These are phyloP conservation scores for Notospermus geniculatus DNA, from an alignment of 1,140 invertebrate genomes.

Conservation along the genomic window DNA sequence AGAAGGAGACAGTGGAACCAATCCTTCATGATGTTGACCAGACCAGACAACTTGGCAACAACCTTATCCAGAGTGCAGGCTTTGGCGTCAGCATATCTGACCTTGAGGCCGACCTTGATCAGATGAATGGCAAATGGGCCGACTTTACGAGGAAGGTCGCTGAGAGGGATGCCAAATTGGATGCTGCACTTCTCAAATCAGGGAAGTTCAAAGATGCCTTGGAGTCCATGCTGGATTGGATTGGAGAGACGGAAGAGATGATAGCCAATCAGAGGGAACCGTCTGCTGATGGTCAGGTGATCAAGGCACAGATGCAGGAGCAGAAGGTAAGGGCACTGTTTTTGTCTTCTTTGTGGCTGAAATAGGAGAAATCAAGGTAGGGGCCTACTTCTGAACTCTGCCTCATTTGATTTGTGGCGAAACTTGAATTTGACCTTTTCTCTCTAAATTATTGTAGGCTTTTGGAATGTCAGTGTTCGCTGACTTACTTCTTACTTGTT, in stretches of 20 bases:
- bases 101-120: constrained; percentile 87
- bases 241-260: constrained; percentile 72
- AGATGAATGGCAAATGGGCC: constrained; percentile 90
- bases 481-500: constrained; percentile 24
- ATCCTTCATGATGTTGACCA: constrained; percentile 76
- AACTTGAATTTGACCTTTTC: too few species aligned
- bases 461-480: background rate
- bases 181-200: constrained; percentile 87
- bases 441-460: too few species aligned
- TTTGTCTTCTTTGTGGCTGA: too few species aligned
- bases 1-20: constrained; percentile 69
- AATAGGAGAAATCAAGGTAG: too few species aligned
- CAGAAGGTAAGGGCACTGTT: constrained; percentile 62
- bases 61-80: constrained; percentile 81
- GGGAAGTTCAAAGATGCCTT: constrained; percentile 97
- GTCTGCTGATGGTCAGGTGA: constrained; percentile 95
- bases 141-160: constrained; percentile 86
- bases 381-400: too few species aligned
- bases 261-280: constrained; percentile 94
- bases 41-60: constrained; percentile 77
- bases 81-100: constrained; percentile 78
- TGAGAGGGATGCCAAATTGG: constrained; percentile 83
- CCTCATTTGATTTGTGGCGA: too few species aligned
- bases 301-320: constrained; percentile 93
- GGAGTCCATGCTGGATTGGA: constrained; percentile 87